Conservation (phyloP, 2,888 invertebrate species). For the Cheilosia grossa region DNA sequence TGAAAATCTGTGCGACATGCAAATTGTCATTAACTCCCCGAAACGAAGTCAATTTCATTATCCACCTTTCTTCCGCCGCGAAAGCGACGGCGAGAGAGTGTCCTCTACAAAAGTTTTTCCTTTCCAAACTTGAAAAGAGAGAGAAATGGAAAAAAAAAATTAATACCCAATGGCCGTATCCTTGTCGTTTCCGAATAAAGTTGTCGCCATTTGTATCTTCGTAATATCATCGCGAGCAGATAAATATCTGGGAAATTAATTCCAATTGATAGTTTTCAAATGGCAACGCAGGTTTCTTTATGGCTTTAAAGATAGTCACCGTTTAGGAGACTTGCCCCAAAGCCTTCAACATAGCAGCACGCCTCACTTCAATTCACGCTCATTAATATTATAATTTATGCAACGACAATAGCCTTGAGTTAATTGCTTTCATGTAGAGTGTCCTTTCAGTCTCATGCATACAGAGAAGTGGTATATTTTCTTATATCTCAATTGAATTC, state of each 20-base stretch:
- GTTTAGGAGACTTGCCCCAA: constrained; percentile 30
- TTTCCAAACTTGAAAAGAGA: constrained; percentile 12
- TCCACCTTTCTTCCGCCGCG: constrained; percentile 11
- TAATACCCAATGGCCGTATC: constrained; percentile 39
- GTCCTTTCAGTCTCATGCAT: constrained; percentile 30
- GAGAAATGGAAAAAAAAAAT: background rate
- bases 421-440: constrained; percentile 61
- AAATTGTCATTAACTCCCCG: constrained; percentile 60
- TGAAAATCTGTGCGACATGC: constrained; percentile 40
- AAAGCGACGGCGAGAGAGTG: constrained; percentile 50
- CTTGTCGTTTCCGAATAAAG: constrained; percentile 51
- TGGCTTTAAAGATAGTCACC: constrained; percentile 35
- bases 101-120: constrained; percentile 53
- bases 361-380: background rate
- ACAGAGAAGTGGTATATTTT: constrained; percentile 4
- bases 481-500: constrained; percentile 24
- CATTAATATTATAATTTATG: constrained; percentile 47
- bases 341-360: constrained; percentile 11
- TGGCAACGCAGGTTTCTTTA: constrained; percentile 9
- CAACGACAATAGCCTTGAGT: constrained; percentile 58
- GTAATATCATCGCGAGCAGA: constrained; percentile 52
- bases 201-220: constrained; percentile 61
- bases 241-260: constrained; percentile 59
- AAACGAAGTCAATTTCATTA: constrained; percentile 67
- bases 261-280: constrained; percentile 51